Evolutionary conservation across 2,113 vertebrate species (phyloP), one percentile per base, ranked within the genome.

Genomic region (Osmerus eperlanus): DNA sequence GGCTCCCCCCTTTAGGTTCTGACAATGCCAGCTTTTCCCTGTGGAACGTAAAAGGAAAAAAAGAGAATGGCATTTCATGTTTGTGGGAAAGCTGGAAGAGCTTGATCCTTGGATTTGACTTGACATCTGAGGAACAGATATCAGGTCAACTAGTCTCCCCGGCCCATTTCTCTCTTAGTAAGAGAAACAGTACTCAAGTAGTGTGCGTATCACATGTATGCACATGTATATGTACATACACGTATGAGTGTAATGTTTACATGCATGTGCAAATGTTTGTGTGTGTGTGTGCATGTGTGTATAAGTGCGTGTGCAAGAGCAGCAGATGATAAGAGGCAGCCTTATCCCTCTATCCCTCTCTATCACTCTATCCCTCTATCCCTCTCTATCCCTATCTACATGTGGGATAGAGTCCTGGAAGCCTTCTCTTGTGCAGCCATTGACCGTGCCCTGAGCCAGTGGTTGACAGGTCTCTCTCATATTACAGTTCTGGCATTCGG

Each of bases 51-150:
- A 69, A 78, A 71, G 41, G 41, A 28, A 28, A 28, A 73, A 67
- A 47, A 53, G 9, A 75, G 61, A 60, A 59, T 60, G 28, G 23
- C 74, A 81, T 89, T 91, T 92, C 63, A 90, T 87, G 82, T 86
- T 72, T 86, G 88, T 91, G 91, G 87, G 90, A 92, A 91, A 86
- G 74, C 75, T 63, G 77, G 81, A 84, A 84, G 74, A 25, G 79
- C 76, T 81, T 88, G 82, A 89, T 79, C 85, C 85, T 76, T 4
- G 85, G 85, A 80, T 86, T 90, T 86, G 78, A 58, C 62, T 64
- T 71, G 47, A 88, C 86, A 91, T 90, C 78, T 82, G 71, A 86
- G 81, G 66, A 65, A 67, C 76, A 79, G 89, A 91, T 88, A 86
- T 84, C 80, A 68, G 80, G 76, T 83, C 78, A 73, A 77, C 54